Evolutionary conservation across 2,888 invertebrate genomes (phyloP).

Genomic region (Polyommatus icarus): DNA sequence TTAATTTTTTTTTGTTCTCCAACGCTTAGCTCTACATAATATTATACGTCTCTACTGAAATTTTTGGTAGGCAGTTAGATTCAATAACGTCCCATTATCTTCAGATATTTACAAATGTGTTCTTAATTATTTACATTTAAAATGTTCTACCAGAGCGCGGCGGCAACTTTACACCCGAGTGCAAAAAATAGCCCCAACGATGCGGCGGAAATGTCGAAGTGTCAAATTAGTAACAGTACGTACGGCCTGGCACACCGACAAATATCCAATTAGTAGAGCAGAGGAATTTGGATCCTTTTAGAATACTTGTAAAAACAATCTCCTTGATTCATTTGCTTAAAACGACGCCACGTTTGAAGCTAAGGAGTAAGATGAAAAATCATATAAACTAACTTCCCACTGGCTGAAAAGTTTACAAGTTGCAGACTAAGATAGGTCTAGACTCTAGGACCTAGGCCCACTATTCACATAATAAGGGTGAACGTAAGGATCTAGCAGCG

Average conservation of each 20-base stretch:
- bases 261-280: slow-evolving; percentile 47
- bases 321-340: background rate
- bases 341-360: background rate
- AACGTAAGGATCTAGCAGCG: no score
- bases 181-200: slow-evolving; percentile 41
- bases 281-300: slow-evolving; percentile 10
- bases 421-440: background rate
- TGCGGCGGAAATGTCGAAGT: slow-evolving; percentile 50
- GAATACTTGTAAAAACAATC: slow-evolving; percentile 6
- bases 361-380: background rate
- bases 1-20: no score
- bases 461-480: background rate
- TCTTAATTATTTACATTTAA: slow-evolving; percentile 22
- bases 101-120: slow-evolving; percentile 5
- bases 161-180: slow-evolving; percentile 22
- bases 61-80: background rate
- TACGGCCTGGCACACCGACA: slow-evolving; percentile 42
- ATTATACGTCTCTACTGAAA: background rate
- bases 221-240: slow-evolving; percentile 53
- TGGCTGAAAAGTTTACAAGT: background rate
- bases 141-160: slow-evolving; percentile 20
- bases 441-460: no score
- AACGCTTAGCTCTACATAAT: no score
- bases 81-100: background rate
- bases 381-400: background rate